A percentile compares a stretch with the other conserved stretches of the same genome.
Evolutionary conservation across 2,797 vertebrate species (phyloP).

Genomic region (Notolabrus celidotus): DNA sequence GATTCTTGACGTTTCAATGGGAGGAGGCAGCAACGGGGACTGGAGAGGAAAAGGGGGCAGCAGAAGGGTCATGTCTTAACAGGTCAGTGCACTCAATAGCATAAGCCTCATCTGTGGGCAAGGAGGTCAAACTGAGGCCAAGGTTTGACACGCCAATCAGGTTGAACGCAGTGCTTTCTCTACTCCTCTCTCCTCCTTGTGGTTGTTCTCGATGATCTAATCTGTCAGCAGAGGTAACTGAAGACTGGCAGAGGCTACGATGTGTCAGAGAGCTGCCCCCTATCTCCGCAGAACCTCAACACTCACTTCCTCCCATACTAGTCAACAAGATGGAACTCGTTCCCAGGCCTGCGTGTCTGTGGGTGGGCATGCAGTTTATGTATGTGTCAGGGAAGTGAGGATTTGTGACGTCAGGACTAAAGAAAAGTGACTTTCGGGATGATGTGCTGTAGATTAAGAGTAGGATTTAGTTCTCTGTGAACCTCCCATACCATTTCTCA

Average conservation of each 20-base stretch:
- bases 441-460: constrained; percentile 17
- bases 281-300: constrained; percentile 58
- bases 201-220: constrained; percentile 73
- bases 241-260: constrained; percentile 61
- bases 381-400: constrained; percentile 66
- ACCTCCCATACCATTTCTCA: not conserved
- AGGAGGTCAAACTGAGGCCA: constrained; percentile 67
- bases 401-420: constrained; percentile 56
- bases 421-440: constrained; percentile 36
- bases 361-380: constrained; percentile 70
- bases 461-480: not conserved
- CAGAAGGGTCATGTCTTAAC: constrained; percentile 75
- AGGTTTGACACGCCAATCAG: constrained; percentile 47
- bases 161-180: constrained; percentile 32
- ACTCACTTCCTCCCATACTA: constrained; percentile 64
- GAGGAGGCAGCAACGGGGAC: constrained; percentile 52
- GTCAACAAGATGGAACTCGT: constrained; percentile 77
- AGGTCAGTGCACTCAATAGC: constrained; percentile 70
- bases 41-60: constrained; percentile 54
- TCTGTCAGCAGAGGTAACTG: constrained; percentile 76
- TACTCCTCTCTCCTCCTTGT: constrained; percentile 35
- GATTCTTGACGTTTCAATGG: constrained; percentile 57
- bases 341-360: constrained; percentile 59
- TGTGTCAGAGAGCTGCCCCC: constrained; percentile 68
- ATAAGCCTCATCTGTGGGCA: constrained; percentile 62